Evolutionary conservation across 35 echinoderm and acorn worm species (phyloP).

Genomic region (Patiria miniata): DNA sequence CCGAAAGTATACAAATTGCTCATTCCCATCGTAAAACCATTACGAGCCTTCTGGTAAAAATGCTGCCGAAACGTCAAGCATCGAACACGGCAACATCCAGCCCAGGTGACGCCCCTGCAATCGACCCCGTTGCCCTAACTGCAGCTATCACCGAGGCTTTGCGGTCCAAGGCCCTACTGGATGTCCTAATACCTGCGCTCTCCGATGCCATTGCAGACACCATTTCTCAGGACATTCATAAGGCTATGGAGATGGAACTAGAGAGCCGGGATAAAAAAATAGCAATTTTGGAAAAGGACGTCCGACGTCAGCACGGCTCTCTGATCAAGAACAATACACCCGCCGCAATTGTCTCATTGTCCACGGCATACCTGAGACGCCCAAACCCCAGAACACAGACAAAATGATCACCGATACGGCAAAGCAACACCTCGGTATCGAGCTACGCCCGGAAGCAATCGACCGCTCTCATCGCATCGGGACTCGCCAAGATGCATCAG

Average conservation of each 20-base stretch:
- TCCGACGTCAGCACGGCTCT: neutral
- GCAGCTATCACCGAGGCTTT: neutral
- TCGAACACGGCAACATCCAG: neutral
- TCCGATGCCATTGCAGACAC: neutral
- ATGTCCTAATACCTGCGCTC: neutral
- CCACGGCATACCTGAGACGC: neutral
- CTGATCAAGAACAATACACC: slow-evolving; percentile 9
- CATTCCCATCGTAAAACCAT: neutral
- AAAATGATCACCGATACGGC: neutral
- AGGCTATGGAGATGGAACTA: neutral
- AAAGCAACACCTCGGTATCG: neutral
- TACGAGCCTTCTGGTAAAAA: neutral
- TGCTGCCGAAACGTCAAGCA: neutral
- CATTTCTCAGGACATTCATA: neutral
- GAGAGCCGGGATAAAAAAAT: neutral
- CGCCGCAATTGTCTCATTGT: neutral
- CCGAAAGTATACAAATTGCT: neutral
- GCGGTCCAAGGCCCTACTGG: neutral
- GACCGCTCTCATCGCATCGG: neutral
- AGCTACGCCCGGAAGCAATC: neutral
- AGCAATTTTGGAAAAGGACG: neutral
- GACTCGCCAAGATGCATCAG: neutral
- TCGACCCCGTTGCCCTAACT: neutral
- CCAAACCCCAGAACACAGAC: neutral
- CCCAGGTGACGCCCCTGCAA: neutral